Evolutionary conservation across 2,888 invertebrate species (phyloP).

Genomic region (Buathra laborator): DNA sequence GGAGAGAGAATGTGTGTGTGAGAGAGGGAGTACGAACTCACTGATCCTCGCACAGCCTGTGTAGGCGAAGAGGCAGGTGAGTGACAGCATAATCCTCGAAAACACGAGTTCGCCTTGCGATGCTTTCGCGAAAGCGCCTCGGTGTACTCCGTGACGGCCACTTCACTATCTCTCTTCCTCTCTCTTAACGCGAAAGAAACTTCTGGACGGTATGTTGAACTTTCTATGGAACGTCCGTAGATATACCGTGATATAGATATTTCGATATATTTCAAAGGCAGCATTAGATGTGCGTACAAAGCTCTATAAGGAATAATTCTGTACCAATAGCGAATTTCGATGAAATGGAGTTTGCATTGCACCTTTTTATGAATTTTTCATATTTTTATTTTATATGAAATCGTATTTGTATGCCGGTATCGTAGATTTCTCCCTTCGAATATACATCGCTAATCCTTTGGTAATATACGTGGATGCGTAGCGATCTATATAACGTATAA

Average conservation of each 20-base stretch:
- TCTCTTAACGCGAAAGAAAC: constrained; percentile 43
- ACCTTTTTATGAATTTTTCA: background rate
- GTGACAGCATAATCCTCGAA: constrained; percentile 66
- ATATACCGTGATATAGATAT: constrained; percentile 4
- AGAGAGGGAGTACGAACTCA: constrained; percentile 7
- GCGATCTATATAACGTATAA: background rate
- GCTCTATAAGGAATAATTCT: background rate
- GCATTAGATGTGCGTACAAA: constrained; percentile 11
- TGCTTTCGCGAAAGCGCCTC: constrained; percentile 47
- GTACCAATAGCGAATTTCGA: constrained; percentile 2
- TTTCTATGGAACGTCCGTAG: constrained; percentile 8
- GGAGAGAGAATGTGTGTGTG: background rate
- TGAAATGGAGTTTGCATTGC: background rate
- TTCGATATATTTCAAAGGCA: background rate
- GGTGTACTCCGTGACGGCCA: constrained; percentile 51
- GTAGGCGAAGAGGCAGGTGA: constrained; percentile 48
- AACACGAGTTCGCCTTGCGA: constrained; percentile 56
- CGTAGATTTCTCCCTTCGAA: background rate
- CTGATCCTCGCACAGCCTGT: constrained; percentile 44
- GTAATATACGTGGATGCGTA: background rate
- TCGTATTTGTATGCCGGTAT: background rate
- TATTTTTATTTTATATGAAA: no score
- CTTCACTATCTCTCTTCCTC: constrained; percentile 37
- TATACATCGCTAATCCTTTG: background rate
- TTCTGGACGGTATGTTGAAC: constrained; percentile 28